Percentiles rank a stretch among this genome's conserved stretches.
phyloP scores from a whole-genome alignment of 2,797 vertebrate species.

The Erethizon dorsatum region DNA sequence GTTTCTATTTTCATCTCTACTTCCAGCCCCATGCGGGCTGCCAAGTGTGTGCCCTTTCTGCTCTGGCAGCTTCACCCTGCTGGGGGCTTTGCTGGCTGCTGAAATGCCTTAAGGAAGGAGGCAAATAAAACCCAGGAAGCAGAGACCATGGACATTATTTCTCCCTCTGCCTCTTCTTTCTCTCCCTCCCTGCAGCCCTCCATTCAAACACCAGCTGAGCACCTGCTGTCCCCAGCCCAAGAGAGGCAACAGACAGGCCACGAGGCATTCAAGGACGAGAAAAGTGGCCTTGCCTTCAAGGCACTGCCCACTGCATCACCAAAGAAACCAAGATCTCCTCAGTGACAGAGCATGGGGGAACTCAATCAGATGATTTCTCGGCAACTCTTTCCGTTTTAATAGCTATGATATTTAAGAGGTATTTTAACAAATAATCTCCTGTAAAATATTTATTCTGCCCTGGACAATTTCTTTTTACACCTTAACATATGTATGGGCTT shows the following conservation, averaged over 20 bases:
- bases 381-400: constrained; percentile 31
- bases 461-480: constrained; percentile 42
- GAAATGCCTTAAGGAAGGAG: not conserved
- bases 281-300: not conserved
- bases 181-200: not conserved
- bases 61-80: not conserved
- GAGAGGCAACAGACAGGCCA: not conserved
- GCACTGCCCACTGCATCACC: not conserved
- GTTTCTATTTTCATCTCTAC: constrained; percentile 70
- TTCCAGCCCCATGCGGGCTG: constrained; percentile 39
- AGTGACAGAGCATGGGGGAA: not conserved
- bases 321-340: constrained; percentile 10
- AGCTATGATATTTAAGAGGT: constrained; percentile 37
- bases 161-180: not conserved
- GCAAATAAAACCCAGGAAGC: constrained; percentile 1
- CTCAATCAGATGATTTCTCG: not conserved
- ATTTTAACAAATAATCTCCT: not conserved
- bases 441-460: not conserved
- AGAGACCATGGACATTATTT: not conserved
- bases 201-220: not conserved
- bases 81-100: constrained; percentile 33
- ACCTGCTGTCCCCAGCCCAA: not conserved
- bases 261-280: not conserved
- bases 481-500: constrained; percentile 1
- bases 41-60: constrained; percentile 73